Evolutionary conservation across 2,888 invertebrate genomes (phyloP), one percentile per base, ranked within the genome.

Genomic region (Drosophila mercatorum): DNA sequence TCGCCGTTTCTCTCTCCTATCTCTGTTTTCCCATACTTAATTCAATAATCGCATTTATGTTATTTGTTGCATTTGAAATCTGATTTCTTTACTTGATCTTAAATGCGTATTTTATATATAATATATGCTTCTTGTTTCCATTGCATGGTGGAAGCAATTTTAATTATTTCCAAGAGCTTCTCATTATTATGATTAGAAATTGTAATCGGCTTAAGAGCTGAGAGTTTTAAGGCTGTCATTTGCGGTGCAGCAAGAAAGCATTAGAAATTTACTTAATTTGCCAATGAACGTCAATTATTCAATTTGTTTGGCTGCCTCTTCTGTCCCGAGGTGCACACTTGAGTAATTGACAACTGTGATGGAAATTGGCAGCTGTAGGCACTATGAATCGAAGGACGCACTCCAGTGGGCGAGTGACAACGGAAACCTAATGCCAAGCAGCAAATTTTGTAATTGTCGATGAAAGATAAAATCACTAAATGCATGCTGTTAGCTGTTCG

Each of bases 381-480:
- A 43, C 8, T 53, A 46, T 51, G 11, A 44, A 58, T 40, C 44
- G 46, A 41, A n/a, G 38, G 41, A n/a, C 43, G 49, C 43, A 43
- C 36, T 59, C 41, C 36, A 31, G 11, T 43, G 26, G n/a, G 5
- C 31, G 40, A 51, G 10, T 44, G 40, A 49, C 61, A 66, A 67
- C 60, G 55, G 69, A 73, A 75, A 75, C 68, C 80, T 49, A 61
- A 75, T 72, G 66, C 58, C 68, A 68, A 62, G 69, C 41, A 49
- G 51, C 53, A 47, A 41, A 44, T 46, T 47, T 64, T 34, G 56
- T 49, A 41, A 40, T 46, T 56, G 38, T 71, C 17, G 31, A 67
- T 68, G 53, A 72, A 72, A 72, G 46, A 46, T 53, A 38, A 65
- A 57, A 60, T 22, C 46, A 63, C 44, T 60, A 17, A 66, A 40